phyloP scores from a whole-genome alignment of 2,113 vertebrate genomes.

The Heloderma charlesbogerti region DNA sequence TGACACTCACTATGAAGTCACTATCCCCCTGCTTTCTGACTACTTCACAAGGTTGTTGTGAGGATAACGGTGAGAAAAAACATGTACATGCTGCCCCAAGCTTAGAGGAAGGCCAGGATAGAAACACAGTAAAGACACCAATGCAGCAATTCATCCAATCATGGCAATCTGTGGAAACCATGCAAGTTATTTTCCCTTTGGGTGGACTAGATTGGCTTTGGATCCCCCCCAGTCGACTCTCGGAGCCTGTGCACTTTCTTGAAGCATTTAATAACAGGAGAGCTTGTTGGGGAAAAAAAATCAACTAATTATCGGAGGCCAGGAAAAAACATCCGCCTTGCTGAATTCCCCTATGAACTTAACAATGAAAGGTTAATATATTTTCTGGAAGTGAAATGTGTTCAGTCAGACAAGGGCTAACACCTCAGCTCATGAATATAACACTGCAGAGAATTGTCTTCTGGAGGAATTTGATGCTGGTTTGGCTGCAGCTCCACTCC shows the following conservation, averaged over 20 bases:
- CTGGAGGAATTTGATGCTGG: background rate
- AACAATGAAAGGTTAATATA: slow-evolving; percentile 43
- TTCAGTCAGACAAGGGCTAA: slow-evolving; percentile 6
- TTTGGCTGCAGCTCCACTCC: background rate
- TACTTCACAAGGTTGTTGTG: too few species aligned
- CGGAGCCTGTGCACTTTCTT: background rate
- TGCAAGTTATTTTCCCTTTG: background rate
- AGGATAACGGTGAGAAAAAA: too few species aligned
- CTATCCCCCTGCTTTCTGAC: too few species aligned
- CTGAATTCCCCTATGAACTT: slow-evolving; percentile 35
- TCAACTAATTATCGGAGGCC: slow-evolving; percentile 22
- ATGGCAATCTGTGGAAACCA: background rate
- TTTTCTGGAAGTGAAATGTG: slow-evolving; percentile 14
- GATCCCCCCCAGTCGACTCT: background rate
- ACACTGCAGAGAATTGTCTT: background rate
- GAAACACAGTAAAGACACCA: too few species aligned
- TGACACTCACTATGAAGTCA: too few species aligned
- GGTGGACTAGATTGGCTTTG: background rate
- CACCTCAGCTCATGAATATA: background rate
- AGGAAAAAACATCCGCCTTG: slow-evolving; percentile 3
- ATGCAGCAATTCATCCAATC: too few species aligned
- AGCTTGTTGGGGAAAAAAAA: background rate
- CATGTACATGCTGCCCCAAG: too few species aligned
- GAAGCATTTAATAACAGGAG: slow-evolving; percentile 1
- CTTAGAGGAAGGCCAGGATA: too few species aligned